phyloP scores from a whole-genome alignment of 2,113 vertebrate genomes.

The Petroica traversi region DNA sequence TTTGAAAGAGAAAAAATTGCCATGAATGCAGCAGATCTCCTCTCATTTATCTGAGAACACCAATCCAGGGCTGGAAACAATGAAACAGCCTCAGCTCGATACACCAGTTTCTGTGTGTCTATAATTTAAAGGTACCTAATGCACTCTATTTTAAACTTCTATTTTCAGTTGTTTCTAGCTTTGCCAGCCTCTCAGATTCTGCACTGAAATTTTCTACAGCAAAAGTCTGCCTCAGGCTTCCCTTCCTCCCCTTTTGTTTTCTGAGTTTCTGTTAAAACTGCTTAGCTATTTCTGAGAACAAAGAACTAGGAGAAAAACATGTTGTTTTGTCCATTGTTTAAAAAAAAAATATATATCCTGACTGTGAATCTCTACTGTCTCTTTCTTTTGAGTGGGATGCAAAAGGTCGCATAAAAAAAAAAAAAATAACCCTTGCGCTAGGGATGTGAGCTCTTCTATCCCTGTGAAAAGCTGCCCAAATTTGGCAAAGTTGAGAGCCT shows the following conservation, averaged over 20 bases:
- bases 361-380: neutral
- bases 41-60: neutral
- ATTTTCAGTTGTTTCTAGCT: constrained; percentile 24
- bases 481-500: constrained; percentile 54
- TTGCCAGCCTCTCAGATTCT: constrained; percentile 7
- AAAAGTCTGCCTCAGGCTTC: constrained; percentile 54
- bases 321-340: constrained; percentile 27
- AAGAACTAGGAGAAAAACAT: constrained; percentile 36
- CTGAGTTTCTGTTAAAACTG: constrained; percentile 48
- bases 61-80: neutral
- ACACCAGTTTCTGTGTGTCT: neutral
- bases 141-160: constrained; percentile 7
- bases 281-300: constrained; percentile 52
- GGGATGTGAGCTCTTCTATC: neutral
- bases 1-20: neutral
- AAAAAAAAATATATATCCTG: neutral
- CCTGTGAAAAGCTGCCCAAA: constrained; percentile 37
- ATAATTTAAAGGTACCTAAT: constrained; percentile 30
- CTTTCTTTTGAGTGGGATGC: neutral
- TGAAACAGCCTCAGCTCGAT: neutral
- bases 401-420: constrained; percentile 24
- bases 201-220: constrained; percentile 44
- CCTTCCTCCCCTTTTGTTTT: constrained; percentile 44
- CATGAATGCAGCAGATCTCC: neutral
- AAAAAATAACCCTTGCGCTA: neutral